phyloP scores from a whole-genome alignment of 1,140 invertebrate species.

The Pomacea maculata region DNA sequence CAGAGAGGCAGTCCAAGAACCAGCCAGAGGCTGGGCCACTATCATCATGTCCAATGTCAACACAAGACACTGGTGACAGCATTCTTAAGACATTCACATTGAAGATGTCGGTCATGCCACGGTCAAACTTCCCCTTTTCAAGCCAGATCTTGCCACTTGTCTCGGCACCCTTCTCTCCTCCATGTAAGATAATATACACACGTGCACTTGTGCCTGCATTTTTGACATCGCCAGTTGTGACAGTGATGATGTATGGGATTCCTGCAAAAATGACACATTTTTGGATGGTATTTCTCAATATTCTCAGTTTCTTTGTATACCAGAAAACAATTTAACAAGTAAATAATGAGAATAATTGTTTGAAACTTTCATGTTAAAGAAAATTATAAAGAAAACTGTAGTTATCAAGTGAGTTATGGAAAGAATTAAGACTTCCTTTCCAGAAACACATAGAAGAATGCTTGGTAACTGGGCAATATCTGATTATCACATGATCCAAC shows the following conservation, averaged over 20 bases:
- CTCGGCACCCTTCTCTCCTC: constrained; percentile 52
- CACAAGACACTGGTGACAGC: constrained; percentile 59
- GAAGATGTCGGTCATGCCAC: constrained; percentile 60
- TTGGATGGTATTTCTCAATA: not conserved
- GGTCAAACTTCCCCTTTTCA: constrained; percentile 58
- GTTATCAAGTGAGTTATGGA: too few species aligned
- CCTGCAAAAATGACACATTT: constrained; percentile 40
- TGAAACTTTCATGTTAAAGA: too few species aligned
- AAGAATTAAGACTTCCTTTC: too few species aligned
- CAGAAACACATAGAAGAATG: too few species aligned
- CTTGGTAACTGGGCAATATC: too few species aligned
- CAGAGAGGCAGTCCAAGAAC: constrained; percentile 59
- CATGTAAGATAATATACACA: constrained; percentile 62
- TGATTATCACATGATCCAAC: too few species aligned
- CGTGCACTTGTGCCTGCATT: constrained; percentile 62
- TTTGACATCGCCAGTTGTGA: constrained; percentile 59
- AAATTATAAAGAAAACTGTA: too few species aligned
- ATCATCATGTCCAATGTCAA: constrained; percentile 65
- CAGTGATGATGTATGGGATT: constrained; percentile 61
- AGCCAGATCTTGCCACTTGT: constrained; percentile 64
- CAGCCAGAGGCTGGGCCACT: constrained; percentile 59
- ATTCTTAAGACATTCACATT: constrained; percentile 57
- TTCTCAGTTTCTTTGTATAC: not conserved
- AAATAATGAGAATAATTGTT: not conserved
- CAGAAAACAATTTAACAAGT: not conserved